Base-by-base conservation (phyloP, 2,113 vertebrate species). In the Struthidea cinerea region DNA sequence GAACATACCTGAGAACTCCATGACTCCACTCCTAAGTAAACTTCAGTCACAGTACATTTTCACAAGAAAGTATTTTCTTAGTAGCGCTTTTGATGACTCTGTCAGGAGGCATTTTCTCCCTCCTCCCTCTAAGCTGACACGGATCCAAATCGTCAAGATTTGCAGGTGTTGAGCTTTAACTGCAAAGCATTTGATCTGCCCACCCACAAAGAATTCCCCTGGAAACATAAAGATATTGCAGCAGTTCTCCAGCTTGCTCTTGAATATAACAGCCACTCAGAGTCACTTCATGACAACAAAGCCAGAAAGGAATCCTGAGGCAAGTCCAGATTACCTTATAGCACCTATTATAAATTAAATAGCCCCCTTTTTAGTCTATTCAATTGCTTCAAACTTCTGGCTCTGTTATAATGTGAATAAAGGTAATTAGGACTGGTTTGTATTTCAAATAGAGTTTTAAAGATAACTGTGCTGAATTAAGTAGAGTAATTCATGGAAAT, bases 131-230 rank as follows among this genome's bases (percentile, higher is more conserved):
- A 86, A 93, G 59, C 7, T 97, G 90, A 94, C 95, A 67, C 57
- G 60, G 60, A 96, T 75, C 75, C 79, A 94, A 95, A 94, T 28
- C 74, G 65, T 46, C 49, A 91, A 84, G 88, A 89, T 93, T 79
- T 47, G 44, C 96, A 97, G 81, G 89, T 96, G 94, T 95, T 97
- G 89, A 87, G 46, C 88, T 95, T 96, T 91, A 94, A 76, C 71
- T 91, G 50, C 82, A 42, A 85, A 89, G 15, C 71, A 78, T 95
- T 96, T 97, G 90, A 96, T 95, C 93, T 96, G 73, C 79, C 94
- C 94, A 96, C 96, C 93, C 84, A 91, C 89, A 61, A 95, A 39
- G 85, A 95, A 86, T 92, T 95, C 41, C 59, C 69, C 46, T 85
- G 84, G 84, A 92, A 96, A 87, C 76, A 59, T 18, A 80, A 15